Evolutionary conservation across 2,113 vertebrate genomes (phyloP).

Genomic region (Heliornis fulica): DNA sequence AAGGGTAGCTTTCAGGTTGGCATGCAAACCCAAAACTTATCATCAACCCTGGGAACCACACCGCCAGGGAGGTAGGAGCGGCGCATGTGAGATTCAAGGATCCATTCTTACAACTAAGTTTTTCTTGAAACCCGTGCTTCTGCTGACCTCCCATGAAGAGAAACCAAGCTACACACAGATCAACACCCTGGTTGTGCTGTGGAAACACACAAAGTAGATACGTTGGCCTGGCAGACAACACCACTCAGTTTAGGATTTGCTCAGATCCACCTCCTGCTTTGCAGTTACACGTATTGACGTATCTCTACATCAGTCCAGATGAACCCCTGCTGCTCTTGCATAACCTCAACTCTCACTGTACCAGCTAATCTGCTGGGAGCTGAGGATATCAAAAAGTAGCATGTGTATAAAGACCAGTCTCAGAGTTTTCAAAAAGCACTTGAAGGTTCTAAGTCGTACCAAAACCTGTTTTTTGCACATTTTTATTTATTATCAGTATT

Average conservation of each 20-base stretch:
- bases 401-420: neutral
- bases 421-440: neutral
- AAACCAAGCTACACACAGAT: neutral
- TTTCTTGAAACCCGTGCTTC: neutral
- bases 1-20: neutral
- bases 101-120: neutral
- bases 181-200: fast-evolving
- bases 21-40: neutral
- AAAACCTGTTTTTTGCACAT: neutral
- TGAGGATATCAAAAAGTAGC: neutral
- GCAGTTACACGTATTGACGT: fast-evolving
- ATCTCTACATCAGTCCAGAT: neutral
- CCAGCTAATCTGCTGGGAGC: neutral
- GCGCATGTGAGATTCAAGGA: neutral
- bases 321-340: neutral
- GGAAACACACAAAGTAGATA: neutral
- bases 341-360: neutral
- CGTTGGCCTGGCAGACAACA: fast-evolving
- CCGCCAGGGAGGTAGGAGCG: neutral
- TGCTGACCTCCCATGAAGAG: neutral
- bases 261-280: neutral
- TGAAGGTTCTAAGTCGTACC: neutral
- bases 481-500: neutral
- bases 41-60: neutral
- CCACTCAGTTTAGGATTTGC: neutral